Evolutionary conservation across 2,797 vertebrate species (phyloP).

Genomic region (Periparus ater): DNA sequence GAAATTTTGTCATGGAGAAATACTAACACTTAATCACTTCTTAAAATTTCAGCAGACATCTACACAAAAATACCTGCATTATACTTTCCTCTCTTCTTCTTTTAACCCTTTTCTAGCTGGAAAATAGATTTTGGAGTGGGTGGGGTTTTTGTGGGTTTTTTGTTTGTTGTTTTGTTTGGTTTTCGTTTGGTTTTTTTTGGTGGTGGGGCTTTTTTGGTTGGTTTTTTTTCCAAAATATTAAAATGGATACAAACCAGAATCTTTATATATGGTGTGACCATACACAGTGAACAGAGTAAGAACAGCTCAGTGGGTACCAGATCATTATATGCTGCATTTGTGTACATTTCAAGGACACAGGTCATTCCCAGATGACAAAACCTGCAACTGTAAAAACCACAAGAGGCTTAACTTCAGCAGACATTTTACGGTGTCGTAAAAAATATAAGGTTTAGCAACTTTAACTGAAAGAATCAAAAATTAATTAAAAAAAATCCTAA

Average conservation of each 20-base stretch:
- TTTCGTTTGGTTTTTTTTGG: background rate
- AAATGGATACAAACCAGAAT: background rate
- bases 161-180: too few species aligned
- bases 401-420: background rate
- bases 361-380: background rate
- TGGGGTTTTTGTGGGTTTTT: background rate
- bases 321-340: background rate
- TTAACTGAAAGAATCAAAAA: background rate
- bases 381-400: background rate
- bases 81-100: background rate
- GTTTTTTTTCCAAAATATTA: background rate
- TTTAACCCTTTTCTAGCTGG: background rate
- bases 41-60: background rate
- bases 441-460: background rate
- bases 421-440: background rate
- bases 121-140: background rate
- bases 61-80: background rate
- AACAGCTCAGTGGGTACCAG: background rate
- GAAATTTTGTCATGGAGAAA: background rate
- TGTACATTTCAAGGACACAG: background rate
- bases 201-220: background rate
- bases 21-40: background rate
- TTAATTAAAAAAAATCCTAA: background rate
- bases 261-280: background rate
- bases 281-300: background rate